Percentiles rank a stretch among this genome's conserved stretches.
Evolutionary conservation across 2,888 invertebrate species (phyloP).

Genomic region (Drosophila nigricruria): DNA sequence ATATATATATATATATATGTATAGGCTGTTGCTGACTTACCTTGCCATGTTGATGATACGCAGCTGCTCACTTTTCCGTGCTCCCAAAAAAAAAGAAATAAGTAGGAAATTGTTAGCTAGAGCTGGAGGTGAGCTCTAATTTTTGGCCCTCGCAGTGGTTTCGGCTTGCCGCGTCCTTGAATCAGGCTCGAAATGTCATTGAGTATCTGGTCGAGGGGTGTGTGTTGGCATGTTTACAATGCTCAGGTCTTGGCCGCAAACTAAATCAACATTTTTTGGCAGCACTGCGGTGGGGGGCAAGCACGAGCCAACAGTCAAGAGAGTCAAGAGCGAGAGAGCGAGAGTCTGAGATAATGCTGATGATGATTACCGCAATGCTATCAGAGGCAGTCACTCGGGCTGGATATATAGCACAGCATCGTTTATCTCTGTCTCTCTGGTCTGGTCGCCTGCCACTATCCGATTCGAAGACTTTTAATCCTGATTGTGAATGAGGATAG

Average conservation of each 20-base stretch:
- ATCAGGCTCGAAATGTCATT: slow-evolving; percentile 61
- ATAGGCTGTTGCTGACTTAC: slow-evolving; percentile 38
- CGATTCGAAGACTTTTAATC: slow-evolving; percentile 14
- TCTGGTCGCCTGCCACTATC: neutral
- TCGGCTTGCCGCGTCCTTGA: slow-evolving; percentile 42
- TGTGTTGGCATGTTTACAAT: slow-evolving; percentile 60
- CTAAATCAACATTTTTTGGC: slow-evolving; percentile 64
- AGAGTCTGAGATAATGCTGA: slow-evolving; percentile 38
- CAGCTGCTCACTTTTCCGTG: slow-evolving; percentile 33
- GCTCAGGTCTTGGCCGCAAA: slow-evolving; percentile 53
- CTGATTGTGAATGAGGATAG: slow-evolving; percentile 13
- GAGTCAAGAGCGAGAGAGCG: no score
- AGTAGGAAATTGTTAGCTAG: slow-evolving; percentile 2
- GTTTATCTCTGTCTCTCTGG: slow-evolving; percentile 54
- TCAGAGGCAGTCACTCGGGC: slow-evolving; percentile 48
- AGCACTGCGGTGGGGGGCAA: neutral
- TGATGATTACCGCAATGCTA: slow-evolving; percentile 59
- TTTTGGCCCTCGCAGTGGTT: slow-evolving; percentile 41
- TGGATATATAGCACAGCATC: slow-evolving; percentile 45
- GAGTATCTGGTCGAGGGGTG: slow-evolving; percentile 37
- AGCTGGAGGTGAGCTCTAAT: slow-evolving; percentile 21
- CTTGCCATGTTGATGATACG: slow-evolving; percentile 52
- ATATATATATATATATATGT: neutral
- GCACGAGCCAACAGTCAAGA: slow-evolving; percentile 1
- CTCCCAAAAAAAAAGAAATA: neutral